Percentiles rank a stretch among this genome's conserved stretches.
Conservation (phyloP, 1,140 invertebrate genomes). For the Tachypleus tridentatus region DNA sequence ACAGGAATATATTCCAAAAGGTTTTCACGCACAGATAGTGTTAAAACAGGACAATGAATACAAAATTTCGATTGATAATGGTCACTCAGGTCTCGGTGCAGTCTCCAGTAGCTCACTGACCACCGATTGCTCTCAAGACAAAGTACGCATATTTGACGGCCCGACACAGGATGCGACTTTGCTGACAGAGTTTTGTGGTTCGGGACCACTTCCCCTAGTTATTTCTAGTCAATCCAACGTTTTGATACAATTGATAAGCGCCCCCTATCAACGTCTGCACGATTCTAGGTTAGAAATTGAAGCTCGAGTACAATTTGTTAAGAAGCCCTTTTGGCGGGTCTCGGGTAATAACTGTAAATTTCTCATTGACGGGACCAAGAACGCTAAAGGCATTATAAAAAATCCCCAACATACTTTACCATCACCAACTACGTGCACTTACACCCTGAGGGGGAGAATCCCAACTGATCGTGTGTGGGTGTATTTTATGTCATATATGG, state of each 20-base stretch:
- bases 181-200: constrained; percentile 77
- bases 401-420: constrained; percentile 67
- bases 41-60: constrained; percentile 24
- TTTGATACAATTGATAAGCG: constrained; percentile 75
- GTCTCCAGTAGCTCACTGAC: constrained; percentile 32
- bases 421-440: constrained; percentile 71
- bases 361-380: constrained; percentile 61
- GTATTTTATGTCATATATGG: constrained; percentile 47
- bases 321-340: constrained; percentile 2
- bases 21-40: constrained; percentile 16
- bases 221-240: constrained; percentile 67
- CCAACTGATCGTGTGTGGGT: constrained; percentile 69
- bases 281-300: constrained; percentile 60
- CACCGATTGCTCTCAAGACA: constrained; percentile 66
- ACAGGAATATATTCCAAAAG: constrained; percentile 8
- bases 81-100: neutral
- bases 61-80: constrained; percentile 20
- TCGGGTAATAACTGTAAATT: constrained; percentile 67
- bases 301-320: constrained; percentile 59
- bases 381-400: constrained; percentile 57
- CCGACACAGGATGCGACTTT: constrained; percentile 75
- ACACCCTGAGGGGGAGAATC: constrained; percentile 57
- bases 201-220: constrained; percentile 65
- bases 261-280: constrained; percentile 70
- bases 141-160: constrained; percentile 76